Base-by-base conservation (phyloP, 2,888 invertebrate species). In the Melinaea marsaeus region DNA sequence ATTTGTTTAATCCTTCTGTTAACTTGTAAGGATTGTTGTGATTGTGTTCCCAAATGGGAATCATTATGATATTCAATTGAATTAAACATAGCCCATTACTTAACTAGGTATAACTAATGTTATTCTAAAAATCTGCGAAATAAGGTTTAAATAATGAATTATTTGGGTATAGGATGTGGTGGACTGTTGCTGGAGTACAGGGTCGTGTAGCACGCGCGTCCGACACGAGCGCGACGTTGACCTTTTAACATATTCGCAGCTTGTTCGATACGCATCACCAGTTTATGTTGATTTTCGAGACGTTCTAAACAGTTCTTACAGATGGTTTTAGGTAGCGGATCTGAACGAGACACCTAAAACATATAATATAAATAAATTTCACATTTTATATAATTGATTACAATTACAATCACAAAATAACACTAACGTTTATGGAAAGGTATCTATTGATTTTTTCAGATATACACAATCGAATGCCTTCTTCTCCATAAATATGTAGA, bases 401-500 rank as follows among this genome's bases (percentile, higher is more conserved):
- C n/a, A 32, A 7, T 3, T 9, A 51, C 22, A 46, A 5, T 11
- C 46, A n/a, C 32, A 51, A 32, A 51, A 22, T 61, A 66, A 37
- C 62, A 87, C 92, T 87, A 88, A 96, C 96, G 76, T 94, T 95
- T 75, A 96, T 95, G 66, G 96, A 96, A 66, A 96, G 91, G 83
- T 95, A 94, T 76, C 93, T 94, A 85, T 94, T 94, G 75, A 96
- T 95, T 92, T 96, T 96, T 76, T 95, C 94, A 45, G 95, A 93
- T 70, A 96, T 91, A 76, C 93, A 92, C 79, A 95, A 90, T 76
- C 94, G 93, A 79, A 93, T 92, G 59, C 95, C 96, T 88, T 94
- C 95, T 74, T 94, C 94, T 51, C 96, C 95, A 80, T 96, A 96
- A 72, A 96, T 94, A 81, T 96, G 96, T 73, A 96, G 93, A 62